A percentile compares a stretch with the other conserved stretches of the same genome.
Conservation (phyloP, 53 echinoderm and acorn worm species). For the Arbacia lixula region DNA sequence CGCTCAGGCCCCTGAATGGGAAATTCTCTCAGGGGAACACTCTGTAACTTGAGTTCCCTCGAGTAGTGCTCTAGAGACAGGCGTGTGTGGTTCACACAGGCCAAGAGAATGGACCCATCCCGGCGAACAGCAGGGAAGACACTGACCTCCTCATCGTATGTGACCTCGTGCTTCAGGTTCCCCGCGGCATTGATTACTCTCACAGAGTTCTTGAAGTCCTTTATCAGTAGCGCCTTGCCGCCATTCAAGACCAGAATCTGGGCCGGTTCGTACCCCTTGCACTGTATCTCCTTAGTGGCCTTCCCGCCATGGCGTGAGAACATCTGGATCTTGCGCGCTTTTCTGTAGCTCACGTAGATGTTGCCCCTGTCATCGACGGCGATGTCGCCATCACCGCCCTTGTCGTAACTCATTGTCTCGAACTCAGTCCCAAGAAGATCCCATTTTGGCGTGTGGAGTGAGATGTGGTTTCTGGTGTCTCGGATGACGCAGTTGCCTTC, state of each 20-base stretch:
- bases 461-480: neutral
- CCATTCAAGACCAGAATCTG: neutral
- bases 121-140: constrained; percentile 10
- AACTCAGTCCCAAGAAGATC: neutral
- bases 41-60: neutral
- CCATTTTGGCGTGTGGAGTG: constrained; percentile 4
- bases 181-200: constrained; percentile 13
- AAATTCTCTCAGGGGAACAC: neutral
- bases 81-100: constrained; percentile 22
- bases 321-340: neutral
- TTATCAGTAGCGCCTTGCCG: neutral
- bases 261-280: constrained; percentile 5
- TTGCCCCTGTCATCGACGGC: neutral
- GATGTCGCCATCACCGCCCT: neutral
- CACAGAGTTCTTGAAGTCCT: neutral
- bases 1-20: neutral
- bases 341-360: constrained; percentile 28
- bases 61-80: too few species aligned
- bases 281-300: constrained; percentile 6
- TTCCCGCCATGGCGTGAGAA: constrained; percentile 5
- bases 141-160: neutral
- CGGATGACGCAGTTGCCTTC: constrained; percentile 31
- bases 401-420: constrained; percentile 6
- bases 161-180: neutral
- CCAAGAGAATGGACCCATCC: constrained; percentile 8